These are phyloP conservation scores for Aproaerema taeniolella DNA, from an alignment of 2,888 invertebrate genomes.

Conservation along the genomic window DNA sequence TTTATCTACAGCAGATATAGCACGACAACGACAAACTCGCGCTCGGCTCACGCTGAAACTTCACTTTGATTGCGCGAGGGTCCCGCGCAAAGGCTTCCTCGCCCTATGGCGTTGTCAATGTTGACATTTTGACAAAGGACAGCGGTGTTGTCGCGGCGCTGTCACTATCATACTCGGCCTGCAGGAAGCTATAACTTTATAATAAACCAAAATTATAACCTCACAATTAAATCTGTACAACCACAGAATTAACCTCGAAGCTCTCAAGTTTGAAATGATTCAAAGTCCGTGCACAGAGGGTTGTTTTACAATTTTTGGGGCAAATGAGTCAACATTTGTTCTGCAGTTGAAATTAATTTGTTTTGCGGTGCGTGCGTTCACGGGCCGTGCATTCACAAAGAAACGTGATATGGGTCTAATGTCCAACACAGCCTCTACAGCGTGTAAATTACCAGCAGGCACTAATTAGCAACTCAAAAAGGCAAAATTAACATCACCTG, in stretches of 20 bases:
- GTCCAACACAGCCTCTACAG: slow-evolving; percentile 43
- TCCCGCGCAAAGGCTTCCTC: too few relatives aligned
- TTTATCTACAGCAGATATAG: too few relatives aligned
- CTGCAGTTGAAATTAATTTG: slow-evolving; percentile 57
- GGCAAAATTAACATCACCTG: neutral
- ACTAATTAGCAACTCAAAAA: slow-evolving; percentile 40
- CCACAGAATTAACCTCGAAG: neutral
- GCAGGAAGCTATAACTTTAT: too few relatives aligned
- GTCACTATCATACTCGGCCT: too few relatives aligned
- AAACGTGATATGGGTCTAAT: slow-evolving; percentile 66
- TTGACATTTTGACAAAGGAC: too few relatives aligned
- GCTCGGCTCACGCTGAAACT: too few relatives aligned
- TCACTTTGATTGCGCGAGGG: too few relatives aligned
- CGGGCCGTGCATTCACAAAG: slow-evolving; percentile 44
- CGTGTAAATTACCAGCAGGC: slow-evolving; percentile 45
- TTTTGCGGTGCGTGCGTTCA: slow-evolving; percentile 37
- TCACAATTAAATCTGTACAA: too few relatives aligned
- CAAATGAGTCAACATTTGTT: slow-evolving; percentile 57
- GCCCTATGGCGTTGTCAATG: too few relatives aligned
- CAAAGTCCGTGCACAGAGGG: slow-evolving; percentile 23
- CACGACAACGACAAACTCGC: too few relatives aligned
- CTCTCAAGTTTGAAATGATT: slow-evolving; percentile 22
- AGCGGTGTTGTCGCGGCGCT: too few relatives aligned
- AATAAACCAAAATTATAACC: too few relatives aligned
- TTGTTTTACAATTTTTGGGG: slow-evolving; percentile 35